Evolutionary conservation across 2,888 invertebrate genomes (phyloP).

Genomic region (Eupithecia inturbata): DNA sequence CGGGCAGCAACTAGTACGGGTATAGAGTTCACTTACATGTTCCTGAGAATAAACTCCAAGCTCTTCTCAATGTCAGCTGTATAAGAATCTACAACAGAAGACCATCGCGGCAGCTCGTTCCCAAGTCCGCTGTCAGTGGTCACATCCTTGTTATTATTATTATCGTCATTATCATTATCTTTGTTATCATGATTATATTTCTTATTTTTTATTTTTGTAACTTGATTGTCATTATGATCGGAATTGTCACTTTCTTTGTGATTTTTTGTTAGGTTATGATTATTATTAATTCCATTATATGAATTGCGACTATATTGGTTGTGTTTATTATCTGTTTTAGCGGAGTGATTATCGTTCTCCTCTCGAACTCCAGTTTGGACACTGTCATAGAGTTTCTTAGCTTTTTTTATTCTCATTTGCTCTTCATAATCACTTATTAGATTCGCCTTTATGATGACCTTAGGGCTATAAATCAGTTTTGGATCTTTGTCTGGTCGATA

Average conservation of each 20-base stretch:
- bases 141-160: conserved; percentile 29
- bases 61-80: conserved; percentile 51
- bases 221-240: not conserved
- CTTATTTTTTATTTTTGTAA: not conserved
- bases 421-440: not conserved
- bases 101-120: conserved; percentile 47
- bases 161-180: not conserved
- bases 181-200: not conserved
- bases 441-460: not conserved
- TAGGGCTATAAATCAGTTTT: not conserved
- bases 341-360: not conserved
- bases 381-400: not conserved
- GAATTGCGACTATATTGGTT: not conserved
- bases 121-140: conserved; percentile 56
- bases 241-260: not conserved
- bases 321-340: not conserved
- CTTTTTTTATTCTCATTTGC: not conserved
- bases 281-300: not conserved
- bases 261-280: not conserved
- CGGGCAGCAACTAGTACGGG: not conserved
- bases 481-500: not conserved
- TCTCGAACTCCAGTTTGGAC: not conserved
- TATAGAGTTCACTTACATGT: conserved; percentile 59
- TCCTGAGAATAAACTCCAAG: conserved; percentile 52
- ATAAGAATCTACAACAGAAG: conserved; percentile 51